phyloP scores from a whole-genome alignment of 2,113 vertebrate species.

The Alouatta palliata region DNA sequence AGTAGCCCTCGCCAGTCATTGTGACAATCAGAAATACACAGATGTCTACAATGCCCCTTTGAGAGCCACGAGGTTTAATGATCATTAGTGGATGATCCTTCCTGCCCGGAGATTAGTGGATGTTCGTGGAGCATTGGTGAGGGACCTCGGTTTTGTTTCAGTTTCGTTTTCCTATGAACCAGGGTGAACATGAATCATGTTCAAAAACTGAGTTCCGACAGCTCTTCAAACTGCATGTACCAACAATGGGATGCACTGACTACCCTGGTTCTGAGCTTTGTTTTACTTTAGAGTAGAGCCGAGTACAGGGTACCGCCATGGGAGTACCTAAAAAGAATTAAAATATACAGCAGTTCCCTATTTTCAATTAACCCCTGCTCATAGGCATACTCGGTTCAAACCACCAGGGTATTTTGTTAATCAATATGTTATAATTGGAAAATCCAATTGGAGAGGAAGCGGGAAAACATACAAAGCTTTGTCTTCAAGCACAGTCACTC shows the following conservation, averaged over 20 bases:
- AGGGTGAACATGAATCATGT: neutral
- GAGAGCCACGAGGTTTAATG: neutral
- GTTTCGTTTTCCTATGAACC: conserved; percentile 13
- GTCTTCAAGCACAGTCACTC: conserved; percentile 20
- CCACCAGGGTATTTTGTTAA: conserved; percentile 46
- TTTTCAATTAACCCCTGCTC: conserved; percentile 56
- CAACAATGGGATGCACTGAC: neutral
- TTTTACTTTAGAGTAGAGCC: conserved; percentile 36
- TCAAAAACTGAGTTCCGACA: conserved; percentile 7
- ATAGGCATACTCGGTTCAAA: conserved; percentile 35
- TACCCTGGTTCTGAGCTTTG: conserved; percentile 21
- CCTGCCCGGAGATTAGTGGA: neutral
- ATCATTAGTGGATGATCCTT: neutral
- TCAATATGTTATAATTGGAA: conserved; percentile 51
- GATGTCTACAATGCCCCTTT: neutral
- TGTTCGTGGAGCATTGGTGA: neutral
- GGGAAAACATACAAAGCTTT: conserved; percentile 17
- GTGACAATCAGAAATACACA: neutral
- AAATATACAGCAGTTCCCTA: conserved; percentile 42
- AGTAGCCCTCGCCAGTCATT: neutral
- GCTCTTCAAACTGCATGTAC: neutral
- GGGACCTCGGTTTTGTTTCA: neutral
- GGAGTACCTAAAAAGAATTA: conserved; percentile 14
- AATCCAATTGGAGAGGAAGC: conserved; percentile 30
- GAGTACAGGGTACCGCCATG: neutral